Percentiles rank a stretch among this genome's conserved stretches.
Conservation (phyloP, 2,797 vertebrate species). For the Ibycter americanus region DNA sequence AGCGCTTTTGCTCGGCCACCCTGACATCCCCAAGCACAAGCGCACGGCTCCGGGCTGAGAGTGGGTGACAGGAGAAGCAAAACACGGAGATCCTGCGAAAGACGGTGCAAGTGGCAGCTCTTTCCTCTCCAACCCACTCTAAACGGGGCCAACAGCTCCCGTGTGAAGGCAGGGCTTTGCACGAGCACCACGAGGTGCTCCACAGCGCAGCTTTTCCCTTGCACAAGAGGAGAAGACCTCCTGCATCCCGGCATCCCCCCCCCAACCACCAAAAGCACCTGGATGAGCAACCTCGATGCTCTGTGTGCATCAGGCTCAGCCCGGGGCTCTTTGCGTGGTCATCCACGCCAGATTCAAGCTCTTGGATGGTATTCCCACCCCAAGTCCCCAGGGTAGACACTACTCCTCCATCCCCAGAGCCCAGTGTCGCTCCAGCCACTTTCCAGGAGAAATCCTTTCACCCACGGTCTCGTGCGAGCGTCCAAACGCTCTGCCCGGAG, state of each 20-base stretch:
- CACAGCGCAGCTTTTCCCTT: background rate
- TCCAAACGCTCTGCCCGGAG: background rate
- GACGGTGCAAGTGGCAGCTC: background rate
- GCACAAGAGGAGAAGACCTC: background rate
- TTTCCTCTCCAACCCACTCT: background rate
- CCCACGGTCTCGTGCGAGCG: rapidly evolving
- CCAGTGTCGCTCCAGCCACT: rapidly evolving
- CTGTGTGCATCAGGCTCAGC: background rate
- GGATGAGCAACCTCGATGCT: background rate
- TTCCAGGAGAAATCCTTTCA: background rate
- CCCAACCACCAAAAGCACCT: background rate
- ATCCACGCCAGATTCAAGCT: background rate
- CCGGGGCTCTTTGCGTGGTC: background rate
- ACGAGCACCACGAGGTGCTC: background rate
- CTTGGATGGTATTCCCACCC: background rate
- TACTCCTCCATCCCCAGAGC: background rate
- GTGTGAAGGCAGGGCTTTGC: background rate
- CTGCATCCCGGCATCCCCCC: background rate
- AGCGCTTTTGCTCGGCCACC: rapidly evolving
- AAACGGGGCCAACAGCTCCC: background rate
- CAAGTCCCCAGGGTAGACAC: background rate
- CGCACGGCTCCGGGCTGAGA: rapidly evolving
- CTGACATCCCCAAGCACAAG: rapidly evolving
- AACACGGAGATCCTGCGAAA: background rate
- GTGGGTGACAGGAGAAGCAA: background rate